Evolutionary conservation across 2,888 invertebrate genomes (phyloP), one percentile per base, ranked within the genome.

Genomic region (Drosophila histrio): DNA sequence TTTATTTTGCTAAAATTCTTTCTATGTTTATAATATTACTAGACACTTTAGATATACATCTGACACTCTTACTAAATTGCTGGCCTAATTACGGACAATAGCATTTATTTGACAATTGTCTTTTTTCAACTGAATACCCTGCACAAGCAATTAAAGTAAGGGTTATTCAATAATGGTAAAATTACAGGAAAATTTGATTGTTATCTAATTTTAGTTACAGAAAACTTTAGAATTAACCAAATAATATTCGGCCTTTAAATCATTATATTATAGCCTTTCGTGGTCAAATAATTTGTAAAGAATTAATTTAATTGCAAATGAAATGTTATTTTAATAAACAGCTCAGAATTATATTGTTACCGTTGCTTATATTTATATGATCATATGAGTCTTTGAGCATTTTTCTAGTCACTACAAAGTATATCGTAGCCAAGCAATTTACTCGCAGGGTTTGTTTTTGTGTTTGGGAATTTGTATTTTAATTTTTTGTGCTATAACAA

Each of bases 31-130:
- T n/a, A 15, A 7, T 9, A 7, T 3, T 1, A 19, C 64, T 30
- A 34, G 15, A 34, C 6, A 36, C 22, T n/a, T 13, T 13, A 21
- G 26, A 53, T 13, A 2, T 4, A 24, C 9, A 11, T 17, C 17
- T 28, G 11, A 34, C 26, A 28, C 22, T 46, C 47, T 34, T 36
- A 1, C 22, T 6, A 26, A 38, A 43, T 17, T 17, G 11, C 28
- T 30, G 30, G 2, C 3, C 38, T 19, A 57, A 49, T 43, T 72
- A 43, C 3, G 9, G 3, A 7, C 3, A 30, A 6, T 22, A 61
- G 44, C 26, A 59, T 54, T 53, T 30, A 54, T 65, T 52, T 52
- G 13, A 36, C 19, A 39, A 47, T 52, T 56, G 21, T 24, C n/a
- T 15, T 15, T 5, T 43, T 17, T 11, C 3, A 19, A 9, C 7